Conservation (phyloP, 2,113 vertebrate genomes). For the Acinonyx jubatus region DNA sequence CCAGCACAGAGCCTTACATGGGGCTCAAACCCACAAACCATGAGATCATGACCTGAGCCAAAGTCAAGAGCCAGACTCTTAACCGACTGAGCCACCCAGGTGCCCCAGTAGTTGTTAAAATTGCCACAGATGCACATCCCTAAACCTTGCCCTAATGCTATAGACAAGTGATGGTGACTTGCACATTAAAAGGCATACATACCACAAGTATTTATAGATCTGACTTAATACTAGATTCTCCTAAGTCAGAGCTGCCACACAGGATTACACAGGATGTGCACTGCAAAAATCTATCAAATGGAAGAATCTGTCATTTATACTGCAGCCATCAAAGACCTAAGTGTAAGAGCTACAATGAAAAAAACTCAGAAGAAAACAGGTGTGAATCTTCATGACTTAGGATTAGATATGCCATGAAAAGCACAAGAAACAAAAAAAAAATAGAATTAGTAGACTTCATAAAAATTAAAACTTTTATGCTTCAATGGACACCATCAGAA, state of each 20-base stretch:
- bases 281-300: background rate
- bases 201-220: background rate
- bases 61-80: too few species aligned
- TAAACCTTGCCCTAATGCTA: background rate
- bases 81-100: too few species aligned
- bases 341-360: background rate
- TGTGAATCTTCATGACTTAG: background rate
- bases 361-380: background rate
- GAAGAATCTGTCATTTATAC: background rate
- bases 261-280: background rate
- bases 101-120: background rate
- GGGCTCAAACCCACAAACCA: too few species aligned
- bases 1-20: too few species aligned
- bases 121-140: background rate
- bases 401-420: background rate
- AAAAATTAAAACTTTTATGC: background rate
- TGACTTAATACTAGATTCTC: background rate
- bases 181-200: background rate
- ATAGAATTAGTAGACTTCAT: background rate
- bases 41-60: too few species aligned
- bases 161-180: background rate
- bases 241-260: background rate
- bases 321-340: background rate
- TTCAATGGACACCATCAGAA: background rate
- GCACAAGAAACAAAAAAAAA: background rate